Percentiles rank a stretch among this genome's conserved stretches.
Evolutionary conservation across 2,888 invertebrate genomes (phyloP).

Genomic region (Barypeithes pellucidus): DNA sequence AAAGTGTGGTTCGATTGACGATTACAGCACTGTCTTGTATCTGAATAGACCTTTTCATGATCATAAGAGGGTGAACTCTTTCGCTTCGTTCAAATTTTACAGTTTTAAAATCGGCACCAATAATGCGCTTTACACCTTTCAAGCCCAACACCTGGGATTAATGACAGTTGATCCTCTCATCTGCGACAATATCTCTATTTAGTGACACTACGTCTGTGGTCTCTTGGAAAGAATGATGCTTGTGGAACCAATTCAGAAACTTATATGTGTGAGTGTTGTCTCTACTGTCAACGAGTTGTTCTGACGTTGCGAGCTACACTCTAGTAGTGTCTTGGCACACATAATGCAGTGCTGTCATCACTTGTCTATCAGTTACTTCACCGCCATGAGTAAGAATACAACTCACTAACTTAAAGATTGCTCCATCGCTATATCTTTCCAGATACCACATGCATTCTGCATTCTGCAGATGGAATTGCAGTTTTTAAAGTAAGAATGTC

Average conservation of each 20-base stretch:
- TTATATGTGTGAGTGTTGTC: neutral
- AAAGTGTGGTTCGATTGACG: too few species aligned
- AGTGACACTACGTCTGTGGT: slow-evolving; percentile 48
- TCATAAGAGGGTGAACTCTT: slow-evolving; percentile 52
- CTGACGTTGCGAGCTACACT: neutral
- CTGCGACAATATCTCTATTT: slow-evolving; percentile 53
- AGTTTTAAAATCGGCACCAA: slow-evolving; percentile 46
- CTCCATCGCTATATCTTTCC: slow-evolving; percentile 19
- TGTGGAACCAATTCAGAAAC: neutral
- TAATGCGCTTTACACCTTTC: slow-evolving; percentile 47
- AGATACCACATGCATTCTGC: slow-evolving; percentile 10
- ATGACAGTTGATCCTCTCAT: slow-evolving; percentile 41
- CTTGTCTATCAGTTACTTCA: neutral
- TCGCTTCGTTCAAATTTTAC: slow-evolving; percentile 57
- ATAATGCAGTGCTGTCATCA: slow-evolving; percentile 1
- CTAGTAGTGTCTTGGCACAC: neutral
- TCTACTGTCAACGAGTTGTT: slow-evolving; percentile 4
- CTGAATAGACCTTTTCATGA: slow-evolving; percentile 45
- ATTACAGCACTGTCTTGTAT: too few species aligned
- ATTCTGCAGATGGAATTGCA: slow-evolving; percentile 19
- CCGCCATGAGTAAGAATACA: neutral
- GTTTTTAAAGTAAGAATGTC: slow-evolving; percentile 21
- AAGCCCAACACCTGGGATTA: slow-evolving; percentile 45
- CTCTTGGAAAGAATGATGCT: slow-evolving; percentile 31
- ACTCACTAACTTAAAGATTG: neutral